Conservation (phyloP, 1,140 invertebrate species). For the Sogatella furcifera region DNA sequence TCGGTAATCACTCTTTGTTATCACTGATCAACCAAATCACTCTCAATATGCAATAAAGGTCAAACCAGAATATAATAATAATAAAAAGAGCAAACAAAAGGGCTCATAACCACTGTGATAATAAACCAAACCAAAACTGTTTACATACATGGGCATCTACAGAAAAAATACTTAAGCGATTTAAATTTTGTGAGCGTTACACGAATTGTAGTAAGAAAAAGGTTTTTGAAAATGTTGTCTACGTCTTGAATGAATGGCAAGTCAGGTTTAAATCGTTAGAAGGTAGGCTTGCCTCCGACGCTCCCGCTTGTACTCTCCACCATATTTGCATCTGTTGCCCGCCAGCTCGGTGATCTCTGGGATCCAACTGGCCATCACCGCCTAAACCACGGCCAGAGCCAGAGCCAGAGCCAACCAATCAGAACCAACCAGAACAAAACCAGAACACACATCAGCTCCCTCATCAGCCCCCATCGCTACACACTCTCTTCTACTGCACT, state of each 20-base stretch:
- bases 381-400: conserved; percentile 38
- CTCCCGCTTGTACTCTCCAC: conserved; percentile 95
- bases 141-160: conserved; percentile 12
- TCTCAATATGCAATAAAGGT: conserved; percentile 11
- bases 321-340: conserved; percentile 94
- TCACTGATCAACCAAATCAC: neutral
- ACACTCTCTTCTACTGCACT: too few relatives aligned
- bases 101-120: conserved; percentile 3
- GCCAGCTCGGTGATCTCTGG: conserved; percentile 98
- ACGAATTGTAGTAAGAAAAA: conserved; percentile 11
- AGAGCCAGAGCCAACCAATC: too few relatives aligned
- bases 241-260: conserved; percentile 12
- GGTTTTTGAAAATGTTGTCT: conserved; percentile 8
- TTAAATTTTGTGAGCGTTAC: conserved; percentile 27
- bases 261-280: conserved; percentile 7
- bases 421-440: too few relatives aligned
- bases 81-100: conserved; percentile 2
- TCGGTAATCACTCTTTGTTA: neutral
- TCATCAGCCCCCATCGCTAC: too few relatives aligned
- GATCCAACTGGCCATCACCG: conserved; percentile 98
- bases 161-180: conserved; percentile 18
- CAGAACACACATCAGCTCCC: too few relatives aligned
- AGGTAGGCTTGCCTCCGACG: conserved; percentile 75
- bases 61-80: conserved; percentile 7
- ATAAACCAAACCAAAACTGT: conserved; percentile 1